These are phyloP conservation scores for Paedocypris sp. DNA, from an alignment of 2,113 vertebrate genomes.

Conservation along the genomic window DNA sequence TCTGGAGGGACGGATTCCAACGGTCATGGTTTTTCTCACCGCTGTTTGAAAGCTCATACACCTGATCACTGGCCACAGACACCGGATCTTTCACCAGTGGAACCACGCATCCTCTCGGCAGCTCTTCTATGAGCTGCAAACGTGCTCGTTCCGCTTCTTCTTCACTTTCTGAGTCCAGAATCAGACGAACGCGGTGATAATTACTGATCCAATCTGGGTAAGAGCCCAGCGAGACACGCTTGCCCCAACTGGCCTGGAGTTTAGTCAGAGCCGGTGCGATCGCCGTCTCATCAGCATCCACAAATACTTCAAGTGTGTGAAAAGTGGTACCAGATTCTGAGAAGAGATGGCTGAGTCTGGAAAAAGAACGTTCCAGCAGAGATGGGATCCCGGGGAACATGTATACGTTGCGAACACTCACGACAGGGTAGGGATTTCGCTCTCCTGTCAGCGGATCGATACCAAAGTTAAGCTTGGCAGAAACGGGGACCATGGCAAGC, in stretches of 20 bases:
- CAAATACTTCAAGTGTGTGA: constrained; percentile 68
- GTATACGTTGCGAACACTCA: constrained; percentile 87
- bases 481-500: constrained; percentile 70
- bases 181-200: constrained; percentile 81
- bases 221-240: constrained; percentile 70
- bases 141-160: constrained; percentile 63
- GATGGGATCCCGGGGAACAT: constrained; percentile 85
- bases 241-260: constrained; percentile 60
- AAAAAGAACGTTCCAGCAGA: constrained; percentile 71
- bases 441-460: constrained; percentile 59
- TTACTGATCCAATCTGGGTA: constrained; percentile 91
- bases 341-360: constrained; percentile 73
- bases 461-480: constrained; percentile 79
- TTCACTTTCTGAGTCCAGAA: constrained; percentile 73
- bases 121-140: constrained; percentile 58
- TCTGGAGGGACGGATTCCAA: too few species aligned
- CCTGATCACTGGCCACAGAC: constrained; percentile 60
- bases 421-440: constrained; percentile 68
- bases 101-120: constrained; percentile 67
- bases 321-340: constrained; percentile 62
- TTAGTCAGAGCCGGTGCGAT: constrained; percentile 60
- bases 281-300: constrained; percentile 65
- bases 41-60: constrained; percentile 68
- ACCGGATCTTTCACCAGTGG: constrained; percentile 60
- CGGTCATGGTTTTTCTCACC: constrained; percentile 55